Evolutionary conservation across 2,888 invertebrate species (phyloP).

Genomic region (Anodontia alba): DNA sequence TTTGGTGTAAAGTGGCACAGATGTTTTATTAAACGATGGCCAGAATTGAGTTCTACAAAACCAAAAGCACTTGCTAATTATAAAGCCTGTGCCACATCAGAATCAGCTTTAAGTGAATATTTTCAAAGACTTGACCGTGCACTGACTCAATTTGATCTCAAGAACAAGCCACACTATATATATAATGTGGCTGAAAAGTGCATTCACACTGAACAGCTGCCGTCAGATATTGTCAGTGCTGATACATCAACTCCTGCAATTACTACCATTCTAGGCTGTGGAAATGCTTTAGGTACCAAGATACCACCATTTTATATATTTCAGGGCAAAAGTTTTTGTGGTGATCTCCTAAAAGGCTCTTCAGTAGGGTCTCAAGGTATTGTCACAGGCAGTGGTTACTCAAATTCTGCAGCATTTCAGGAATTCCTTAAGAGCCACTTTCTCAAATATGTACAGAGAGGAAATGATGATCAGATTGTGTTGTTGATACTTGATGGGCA

Average conservation of each 20-base stretch:
- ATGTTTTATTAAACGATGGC: constrained; percentile 28
- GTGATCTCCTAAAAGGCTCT: no score
- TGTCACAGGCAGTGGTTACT: no score
- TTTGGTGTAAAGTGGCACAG: no score
- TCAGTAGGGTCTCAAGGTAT: no score
- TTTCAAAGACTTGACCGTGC: constrained; percentile 8
- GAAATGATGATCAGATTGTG: no score
- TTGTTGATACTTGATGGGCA: no score
- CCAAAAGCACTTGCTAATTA: constrained; percentile 25
- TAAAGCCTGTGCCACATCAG: constrained; percentile 21
- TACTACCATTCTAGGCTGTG: no score
- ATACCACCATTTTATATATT: not conserved
- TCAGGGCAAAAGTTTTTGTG: no score
- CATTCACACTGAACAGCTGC: no score
- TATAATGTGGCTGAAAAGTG: constrained; percentile 41
- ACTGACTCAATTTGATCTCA: not conserved
- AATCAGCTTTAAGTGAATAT: constrained; percentile 13
- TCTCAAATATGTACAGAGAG: no score
- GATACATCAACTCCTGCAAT: not conserved
- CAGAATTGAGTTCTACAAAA: constrained; percentile 22
- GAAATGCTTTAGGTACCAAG: not conserved
- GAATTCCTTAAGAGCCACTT: no score
- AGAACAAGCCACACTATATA: constrained; percentile 5
- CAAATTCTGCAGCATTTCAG: no score
- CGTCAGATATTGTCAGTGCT: not conserved